Evolutionary conservation across 92 coral and sea anemone genomes (phyloP).

Genomic region (Bergia puertoricense): DNA sequence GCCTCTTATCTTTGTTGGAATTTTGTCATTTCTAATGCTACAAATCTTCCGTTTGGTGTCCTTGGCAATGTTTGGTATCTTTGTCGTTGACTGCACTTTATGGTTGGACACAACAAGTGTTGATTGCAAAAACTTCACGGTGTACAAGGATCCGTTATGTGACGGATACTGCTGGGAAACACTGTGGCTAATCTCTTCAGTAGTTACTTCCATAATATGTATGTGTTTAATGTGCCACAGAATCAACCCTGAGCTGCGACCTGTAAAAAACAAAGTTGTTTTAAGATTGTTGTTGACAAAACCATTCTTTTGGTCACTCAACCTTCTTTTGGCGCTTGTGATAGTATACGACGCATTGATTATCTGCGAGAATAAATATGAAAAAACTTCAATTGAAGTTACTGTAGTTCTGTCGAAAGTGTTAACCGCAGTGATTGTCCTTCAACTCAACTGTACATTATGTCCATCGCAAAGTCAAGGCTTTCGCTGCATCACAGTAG

Average conservation of each 20-base stretch:
- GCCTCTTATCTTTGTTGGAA: neutral
- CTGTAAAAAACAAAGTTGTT: slow-evolving; percentile 25
- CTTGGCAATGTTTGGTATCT: slow-evolving; percentile 63
- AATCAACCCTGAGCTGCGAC: slow-evolving; percentile 46
- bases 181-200: slow-evolving; percentile 60
- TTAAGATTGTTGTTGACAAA: slow-evolving; percentile 32
- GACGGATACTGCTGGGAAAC: slow-evolving; percentile 71
- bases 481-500: slow-evolving; percentile 34
- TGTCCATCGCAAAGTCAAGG: slow-evolving; percentile 42
- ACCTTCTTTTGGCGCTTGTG: slow-evolving; percentile 33
- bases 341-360: slow-evolving; percentile 55
- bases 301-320: slow-evolving; percentile 70
- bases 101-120: slow-evolving; percentile 64
- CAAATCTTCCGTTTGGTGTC: slow-evolving; percentile 63
- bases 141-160: slow-evolving; percentile 47
- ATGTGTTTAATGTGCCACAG: slow-evolving; percentile 34
- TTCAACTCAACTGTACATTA: slow-evolving; percentile 64
- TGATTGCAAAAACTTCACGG: slow-evolving; percentile 59
- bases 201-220: slow-evolving; percentile 40
- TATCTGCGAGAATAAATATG: slow-evolving; percentile 32
- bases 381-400: slow-evolving; percentile 33
- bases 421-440: slow-evolving; percentile 48
- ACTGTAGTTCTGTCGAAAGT: slow-evolving; percentile 48
- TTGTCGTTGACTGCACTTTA: slow-evolving; percentile 64
- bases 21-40: slow-evolving; percentile 8